Conservation (phyloP, 2,888 invertebrate species). For the Atherix ibis region DNA sequence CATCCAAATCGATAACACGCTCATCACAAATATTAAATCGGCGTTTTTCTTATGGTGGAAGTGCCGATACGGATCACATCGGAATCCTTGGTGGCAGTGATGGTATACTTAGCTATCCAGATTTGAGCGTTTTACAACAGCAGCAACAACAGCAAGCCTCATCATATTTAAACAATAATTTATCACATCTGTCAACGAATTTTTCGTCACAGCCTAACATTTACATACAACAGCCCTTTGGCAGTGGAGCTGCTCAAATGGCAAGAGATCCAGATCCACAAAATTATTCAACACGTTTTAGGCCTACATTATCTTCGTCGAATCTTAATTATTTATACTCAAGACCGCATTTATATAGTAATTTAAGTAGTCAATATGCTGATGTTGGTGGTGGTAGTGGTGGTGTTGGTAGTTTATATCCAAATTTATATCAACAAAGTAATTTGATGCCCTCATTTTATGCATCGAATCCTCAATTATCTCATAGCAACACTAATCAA, state of each 20-base stretch:
- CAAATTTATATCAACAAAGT: constrained; percentile 8
- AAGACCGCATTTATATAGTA: constrained; percentile 9
- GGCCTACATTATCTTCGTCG: constrained; percentile 29
- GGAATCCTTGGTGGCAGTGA: constrained; percentile 17
- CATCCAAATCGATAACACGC: constrained; percentile 32
- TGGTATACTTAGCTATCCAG: constrained; percentile 30
- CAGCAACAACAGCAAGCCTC: not conserved
- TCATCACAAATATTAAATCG: constrained; percentile 31
- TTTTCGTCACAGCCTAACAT: constrained; percentile 33
- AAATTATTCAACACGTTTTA: constrained; percentile 15
- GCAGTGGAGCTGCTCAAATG: constrained; percentile 13
- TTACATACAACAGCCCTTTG: constrained; percentile 27
- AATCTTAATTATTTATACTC: constrained; percentile 19
- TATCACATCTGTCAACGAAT: constrained; percentile 31
- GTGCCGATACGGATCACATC: not conserved
- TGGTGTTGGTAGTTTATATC: too few relatives aligned
- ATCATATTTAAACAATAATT: constrained; percentile 16
- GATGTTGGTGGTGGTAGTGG: too few relatives aligned
- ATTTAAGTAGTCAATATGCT: constrained; percentile 7
- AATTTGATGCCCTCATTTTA: constrained; percentile 12
- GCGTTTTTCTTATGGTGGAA: constrained; percentile 22
- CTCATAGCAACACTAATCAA: constrained; percentile 20
- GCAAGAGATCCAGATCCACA: constrained; percentile 14
- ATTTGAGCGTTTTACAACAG: constrained; percentile 24
- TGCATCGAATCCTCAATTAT: constrained; percentile 17